Percentiles rank a stretch among this genome's conserved stretches.
Evolutionary conservation across 1,140 invertebrate genomes (phyloP).

Genomic region (Solenopsis fugax): DNA sequence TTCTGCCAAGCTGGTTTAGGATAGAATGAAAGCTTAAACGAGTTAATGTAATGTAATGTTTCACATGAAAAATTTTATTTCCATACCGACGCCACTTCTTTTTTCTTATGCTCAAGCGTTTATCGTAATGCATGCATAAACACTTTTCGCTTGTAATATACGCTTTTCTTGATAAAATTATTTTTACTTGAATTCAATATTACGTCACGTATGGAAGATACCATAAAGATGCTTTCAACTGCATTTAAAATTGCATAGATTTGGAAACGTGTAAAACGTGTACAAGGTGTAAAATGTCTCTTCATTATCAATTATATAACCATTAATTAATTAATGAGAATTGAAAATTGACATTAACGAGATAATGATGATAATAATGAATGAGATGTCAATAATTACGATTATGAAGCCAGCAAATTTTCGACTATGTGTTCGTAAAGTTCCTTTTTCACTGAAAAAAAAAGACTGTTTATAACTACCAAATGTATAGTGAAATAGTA

Average conservation of each 20-base stretch:
- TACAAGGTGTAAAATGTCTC: neutral
- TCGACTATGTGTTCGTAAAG: no score
- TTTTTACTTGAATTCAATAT: neutral
- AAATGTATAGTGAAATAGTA: no score
- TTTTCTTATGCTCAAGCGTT: neutral
- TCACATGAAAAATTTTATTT: constrained; percentile 20
- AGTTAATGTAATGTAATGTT: neutral
- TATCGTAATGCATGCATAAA: neutral
- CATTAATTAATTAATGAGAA: neutral
- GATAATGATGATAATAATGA: neutral
- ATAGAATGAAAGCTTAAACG: constrained; percentile 26
- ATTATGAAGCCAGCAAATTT: neutral
- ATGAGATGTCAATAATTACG: neutral
- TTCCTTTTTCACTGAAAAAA: no score
- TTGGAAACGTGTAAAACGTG: no score
- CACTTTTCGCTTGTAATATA: neutral
- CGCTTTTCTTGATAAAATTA: constrained; percentile 2
- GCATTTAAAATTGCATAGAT: neutral
- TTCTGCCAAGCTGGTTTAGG: constrained; percentile 26
- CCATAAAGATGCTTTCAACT: neutral
- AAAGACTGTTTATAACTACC: no score
- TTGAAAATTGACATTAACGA: neutral
- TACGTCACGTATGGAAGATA: neutral
- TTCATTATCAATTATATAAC: neutral
- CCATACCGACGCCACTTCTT: neutral